Conservation (phyloP, 2,888 invertebrate genomes). For the Aquatica leii region DNA sequence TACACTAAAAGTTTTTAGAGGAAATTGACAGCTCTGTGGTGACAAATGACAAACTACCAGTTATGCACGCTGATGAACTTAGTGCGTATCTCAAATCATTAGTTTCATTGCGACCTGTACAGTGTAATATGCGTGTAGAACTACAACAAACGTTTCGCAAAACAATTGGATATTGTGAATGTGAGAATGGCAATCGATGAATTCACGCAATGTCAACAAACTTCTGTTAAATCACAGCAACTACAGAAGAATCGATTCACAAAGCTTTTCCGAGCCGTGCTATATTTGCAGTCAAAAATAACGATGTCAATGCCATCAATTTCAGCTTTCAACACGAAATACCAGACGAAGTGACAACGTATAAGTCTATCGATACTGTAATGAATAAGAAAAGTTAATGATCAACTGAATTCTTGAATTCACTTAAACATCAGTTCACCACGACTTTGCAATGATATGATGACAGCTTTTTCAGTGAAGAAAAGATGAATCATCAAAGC, state of each 20-base stretch:
- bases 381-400: slow-evolving; percentile 36
- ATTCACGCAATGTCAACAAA: slow-evolving; percentile 43
- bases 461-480: slow-evolving; percentile 14
- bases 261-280: slow-evolving; percentile 50
- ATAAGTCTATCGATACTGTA: slow-evolving; percentile 41
- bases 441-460: slow-evolving; percentile 1
- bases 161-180: slow-evolving; percentile 44
- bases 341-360: slow-evolving; percentile 31
- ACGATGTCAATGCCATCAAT: slow-evolving; percentile 45
- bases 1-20: background rate
- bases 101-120: slow-evolving; percentile 26
- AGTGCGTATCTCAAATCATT: slow-evolving; percentile 47
- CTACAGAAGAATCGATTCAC: slow-evolving; percentile 46
- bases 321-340: slow-evolving; percentile 29
- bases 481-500: background rate
- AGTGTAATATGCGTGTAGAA: no score
- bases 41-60: slow-evolving; percentile 52
- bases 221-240: slow-evolving; percentile 45
- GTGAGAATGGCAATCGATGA: slow-evolving; percentile 42
- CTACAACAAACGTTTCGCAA: slow-evolving; percentile 34
- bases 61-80: no score
- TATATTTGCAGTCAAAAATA: slow-evolving; percentile 47
- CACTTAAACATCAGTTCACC: no score
- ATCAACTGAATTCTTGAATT: slow-evolving; percentile 23
- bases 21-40: slow-evolving; percentile 23